Percentiles rank a stretch among this genome's conserved stretches.
Conservation (phyloP, 2,113 vertebrate genomes). For the Uria lomvia region DNA sequence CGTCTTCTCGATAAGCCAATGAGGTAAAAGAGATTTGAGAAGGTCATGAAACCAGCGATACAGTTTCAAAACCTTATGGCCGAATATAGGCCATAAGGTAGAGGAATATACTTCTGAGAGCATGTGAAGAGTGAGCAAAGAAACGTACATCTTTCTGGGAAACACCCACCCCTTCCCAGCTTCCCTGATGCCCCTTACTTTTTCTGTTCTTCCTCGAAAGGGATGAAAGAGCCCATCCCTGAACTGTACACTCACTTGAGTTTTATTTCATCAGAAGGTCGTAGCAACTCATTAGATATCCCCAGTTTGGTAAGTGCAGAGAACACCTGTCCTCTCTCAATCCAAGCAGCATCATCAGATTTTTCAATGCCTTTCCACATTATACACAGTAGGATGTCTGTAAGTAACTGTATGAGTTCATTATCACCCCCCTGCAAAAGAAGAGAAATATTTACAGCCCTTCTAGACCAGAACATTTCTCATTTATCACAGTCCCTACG, state of each 20-base stretch:
- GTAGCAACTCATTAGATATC: slow-evolving; percentile 85
- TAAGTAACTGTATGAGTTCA: slow-evolving; percentile 85
- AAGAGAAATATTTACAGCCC: background rate
- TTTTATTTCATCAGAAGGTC: slow-evolving; percentile 92
- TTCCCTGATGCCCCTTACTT: background rate
- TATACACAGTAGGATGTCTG: slow-evolving; percentile 85
- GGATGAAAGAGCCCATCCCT: background rate
- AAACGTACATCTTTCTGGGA: background rate
- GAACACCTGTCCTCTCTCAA: slow-evolving; percentile 94
- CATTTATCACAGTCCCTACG: background rate
- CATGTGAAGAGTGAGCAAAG: background rate
- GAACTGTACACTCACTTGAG: slow-evolving; percentile 77
- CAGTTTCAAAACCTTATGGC: background rate
- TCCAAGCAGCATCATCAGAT: slow-evolving; percentile 90
- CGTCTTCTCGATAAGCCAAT: background rate
- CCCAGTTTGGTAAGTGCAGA: slow-evolving; percentile 91
- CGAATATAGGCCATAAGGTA: background rate
- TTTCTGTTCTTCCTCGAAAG: background rate
- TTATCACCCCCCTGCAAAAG: slow-evolving; percentile 80
- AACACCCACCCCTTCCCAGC: background rate
- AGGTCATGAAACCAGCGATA: background rate
- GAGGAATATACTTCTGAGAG: background rate
- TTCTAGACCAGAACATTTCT: background rate
- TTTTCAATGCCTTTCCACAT: slow-evolving; percentile 94
- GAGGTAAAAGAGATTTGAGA: background rate